Base-by-base conservation (phyloP, 2,113 vertebrate genomes). In the Ifrita kowaldi region DNA sequence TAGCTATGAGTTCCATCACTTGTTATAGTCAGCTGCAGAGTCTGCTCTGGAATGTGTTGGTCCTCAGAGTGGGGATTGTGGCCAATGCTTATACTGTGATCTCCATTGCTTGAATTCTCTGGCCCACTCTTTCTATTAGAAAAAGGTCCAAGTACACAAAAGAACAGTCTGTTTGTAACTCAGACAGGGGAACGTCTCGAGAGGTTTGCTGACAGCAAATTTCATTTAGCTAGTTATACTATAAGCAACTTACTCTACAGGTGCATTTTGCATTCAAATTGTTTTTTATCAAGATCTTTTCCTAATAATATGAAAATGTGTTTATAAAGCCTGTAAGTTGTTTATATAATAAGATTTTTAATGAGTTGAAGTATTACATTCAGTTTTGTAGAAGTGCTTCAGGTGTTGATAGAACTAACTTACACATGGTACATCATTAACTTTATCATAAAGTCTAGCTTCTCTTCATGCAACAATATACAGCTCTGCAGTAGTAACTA, bases 291-390 rank as follows among this genome's bases (percentile, higher is more conserved):
- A 92, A 88, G 90, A 86, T 75, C 52, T 76, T 92, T 92, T 87
- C 44, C 85, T 84, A 94, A 86, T 92, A 90, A 70, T 92, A 90
- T 3, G 55, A 94, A 92, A 94, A 93, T 39, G 8, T 37, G 2
- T 96, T 97, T 94, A 84, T 90, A 78, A 94, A 94, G 65, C 73
- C 69, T 68, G 60, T 76, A 90, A 96, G 82, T 94, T 68, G 47
- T 90, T 97, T 89, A 75, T 84, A 56, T 81, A 96, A 95, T 90
- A 96, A 90, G 90, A 64, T 94, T 95, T 96, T 95, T 93, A 89
- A 95, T 94, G 86, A 93, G 92, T 68, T 93, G n/a, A 60, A 89
- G 90, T 95, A 95, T 94, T 96, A 87, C 89, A 96, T 96, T 89
- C 90, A 89, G 52, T 89, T 94, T 69, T 81, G 73, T 82, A 75